Evolutionary conservation across 2,888 invertebrate genomes (phyloP).

Genomic region (Horisme vitalbata): DNA sequence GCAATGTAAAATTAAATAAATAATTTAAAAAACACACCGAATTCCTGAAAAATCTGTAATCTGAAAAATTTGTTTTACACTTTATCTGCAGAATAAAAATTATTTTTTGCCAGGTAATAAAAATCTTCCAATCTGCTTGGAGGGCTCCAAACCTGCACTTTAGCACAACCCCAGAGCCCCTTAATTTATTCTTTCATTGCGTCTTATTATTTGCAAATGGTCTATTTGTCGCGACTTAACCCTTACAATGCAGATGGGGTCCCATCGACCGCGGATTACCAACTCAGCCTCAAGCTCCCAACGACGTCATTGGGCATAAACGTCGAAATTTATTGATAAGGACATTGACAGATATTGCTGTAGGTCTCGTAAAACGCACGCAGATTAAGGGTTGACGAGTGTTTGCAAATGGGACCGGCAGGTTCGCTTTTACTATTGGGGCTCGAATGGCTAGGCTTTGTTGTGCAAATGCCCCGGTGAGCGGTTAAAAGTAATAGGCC

Average conservation of each 20-base stretch:
- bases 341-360: slow-evolving; percentile 81
- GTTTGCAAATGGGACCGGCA: slow-evolving; percentile 76
- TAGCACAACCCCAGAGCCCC: slow-evolving; percentile 42
- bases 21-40: too few species aligned
- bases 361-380: slow-evolving; percentile 78
- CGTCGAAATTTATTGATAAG: slow-evolving; percentile 80
- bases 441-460: slow-evolving; percentile 58
- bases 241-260: slow-evolving; percentile 79
- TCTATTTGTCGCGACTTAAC: slow-evolving; percentile 82
- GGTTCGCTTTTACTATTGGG: slow-evolving; percentile 54
- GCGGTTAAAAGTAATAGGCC: slow-evolving; percentile 37
- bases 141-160: slow-evolving; percentile 29
- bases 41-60: too few species aligned
- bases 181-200: slow-evolving; percentile 82
- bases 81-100: too few species aligned
- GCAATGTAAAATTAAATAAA: too few species aligned
- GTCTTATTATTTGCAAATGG: slow-evolving; percentile 83
- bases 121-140: slow-evolving; percentile 21
- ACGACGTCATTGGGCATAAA: slow-evolving; percentile 77
- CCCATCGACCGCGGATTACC: slow-evolving; percentile 74
- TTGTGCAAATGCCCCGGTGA: slow-evolving; percentile 51
- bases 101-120: slow-evolving; percentile 1
- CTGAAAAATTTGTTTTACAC: too few species aligned
- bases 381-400: slow-evolving; percentile 76
- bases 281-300: slow-evolving; percentile 72